Evolutionary conservation across 2,797 vertebrate species (phyloP).

Genomic region (Crenuchus spilurus): DNA sequence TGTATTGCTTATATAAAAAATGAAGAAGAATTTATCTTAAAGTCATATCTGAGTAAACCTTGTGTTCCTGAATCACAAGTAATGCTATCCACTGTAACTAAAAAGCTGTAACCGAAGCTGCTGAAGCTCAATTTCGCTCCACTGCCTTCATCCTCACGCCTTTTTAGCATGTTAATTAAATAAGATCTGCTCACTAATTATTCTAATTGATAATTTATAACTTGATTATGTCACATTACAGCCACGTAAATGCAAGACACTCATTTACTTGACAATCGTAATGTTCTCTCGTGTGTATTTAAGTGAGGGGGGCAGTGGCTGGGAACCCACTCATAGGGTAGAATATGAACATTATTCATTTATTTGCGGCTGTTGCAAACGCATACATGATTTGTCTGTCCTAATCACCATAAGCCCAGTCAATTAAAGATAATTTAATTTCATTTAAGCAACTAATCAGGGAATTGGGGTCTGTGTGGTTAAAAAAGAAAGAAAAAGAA

Average conservation of each 20-base stretch:
- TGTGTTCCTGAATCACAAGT: slow-evolving; percentile 7
- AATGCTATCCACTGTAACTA: slow-evolving; percentile 51
- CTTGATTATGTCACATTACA: slow-evolving; percentile 81
- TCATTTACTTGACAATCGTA: slow-evolving; percentile 70
- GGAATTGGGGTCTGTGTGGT: slow-evolving; percentile 77
- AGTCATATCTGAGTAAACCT: not conserved
- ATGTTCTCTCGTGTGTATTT: slow-evolving; percentile 54
- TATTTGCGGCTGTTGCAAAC: slow-evolving; percentile 75
- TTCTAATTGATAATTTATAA: slow-evolving; percentile 81
- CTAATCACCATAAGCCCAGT: slow-evolving; percentile 87
- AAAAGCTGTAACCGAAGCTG: slow-evolving; percentile 54
- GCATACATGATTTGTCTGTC: slow-evolving; percentile 82
- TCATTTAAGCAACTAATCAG: slow-evolving; percentile 84
- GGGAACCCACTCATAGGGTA: slow-evolving; percentile 64
- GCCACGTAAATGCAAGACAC: slow-evolving; percentile 70
- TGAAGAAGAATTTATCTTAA: too few species aligned
- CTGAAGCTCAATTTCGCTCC: slow-evolving; percentile 62
- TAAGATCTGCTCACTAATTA: slow-evolving; percentile 80
- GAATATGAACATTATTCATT: slow-evolving; percentile 55
- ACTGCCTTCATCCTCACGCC: slow-evolving; percentile 65
- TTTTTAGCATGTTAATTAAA: slow-evolving; percentile 78
- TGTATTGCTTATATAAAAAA: too few species aligned
- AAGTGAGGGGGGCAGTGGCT: slow-evolving; percentile 61
- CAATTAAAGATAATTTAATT: slow-evolving; percentile 89
- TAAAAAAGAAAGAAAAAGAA: slow-evolving; percentile 38